Evolutionary conservation across 2,113 vertebrate genomes (phyloP).

Genomic region (Cyprinus carpio): DNA sequence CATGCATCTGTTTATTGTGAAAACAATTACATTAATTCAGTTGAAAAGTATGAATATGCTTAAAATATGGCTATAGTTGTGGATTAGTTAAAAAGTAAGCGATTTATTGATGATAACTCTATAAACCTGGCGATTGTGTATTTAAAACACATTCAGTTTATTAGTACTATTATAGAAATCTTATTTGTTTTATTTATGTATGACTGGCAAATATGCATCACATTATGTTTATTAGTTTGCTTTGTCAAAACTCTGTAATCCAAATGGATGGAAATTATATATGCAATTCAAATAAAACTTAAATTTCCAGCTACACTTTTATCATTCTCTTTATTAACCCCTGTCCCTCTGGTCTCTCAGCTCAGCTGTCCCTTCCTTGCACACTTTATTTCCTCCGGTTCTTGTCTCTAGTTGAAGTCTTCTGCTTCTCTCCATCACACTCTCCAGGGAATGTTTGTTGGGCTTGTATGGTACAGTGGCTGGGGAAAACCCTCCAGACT

Average conservation of each 20-base stretch:
- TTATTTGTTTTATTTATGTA: background rate
- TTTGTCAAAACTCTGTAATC: background rate
- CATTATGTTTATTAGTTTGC: background rate
- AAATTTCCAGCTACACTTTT: background rate
- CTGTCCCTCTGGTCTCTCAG: background rate
- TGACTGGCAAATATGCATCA: background rate
- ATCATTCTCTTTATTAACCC: background rate
- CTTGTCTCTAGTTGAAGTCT: slow-evolving; percentile 14
- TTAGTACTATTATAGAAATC: background rate
- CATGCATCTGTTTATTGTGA: background rate
- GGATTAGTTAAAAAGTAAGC: no score
- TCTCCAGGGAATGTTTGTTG: slow-evolving; percentile 70
- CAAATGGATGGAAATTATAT: background rate
- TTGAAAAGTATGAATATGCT: background rate
- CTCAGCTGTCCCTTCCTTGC: background rate
- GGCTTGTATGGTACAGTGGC: slow-evolving; percentile 58
- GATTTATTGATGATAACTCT: background rate
- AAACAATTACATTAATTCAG: background rate
- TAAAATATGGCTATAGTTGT: background rate
- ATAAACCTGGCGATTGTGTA: background rate
- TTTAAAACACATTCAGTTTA: background rate
- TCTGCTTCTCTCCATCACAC: no score
- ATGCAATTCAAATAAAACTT: background rate
- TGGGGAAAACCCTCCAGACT: slow-evolving; percentile 52
- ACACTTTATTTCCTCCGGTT: slow-evolving; percentile 28